Base-by-base conservation (phyloP, 2,797 vertebrate species). In the Arrhamphus sclerolepis region DNA sequence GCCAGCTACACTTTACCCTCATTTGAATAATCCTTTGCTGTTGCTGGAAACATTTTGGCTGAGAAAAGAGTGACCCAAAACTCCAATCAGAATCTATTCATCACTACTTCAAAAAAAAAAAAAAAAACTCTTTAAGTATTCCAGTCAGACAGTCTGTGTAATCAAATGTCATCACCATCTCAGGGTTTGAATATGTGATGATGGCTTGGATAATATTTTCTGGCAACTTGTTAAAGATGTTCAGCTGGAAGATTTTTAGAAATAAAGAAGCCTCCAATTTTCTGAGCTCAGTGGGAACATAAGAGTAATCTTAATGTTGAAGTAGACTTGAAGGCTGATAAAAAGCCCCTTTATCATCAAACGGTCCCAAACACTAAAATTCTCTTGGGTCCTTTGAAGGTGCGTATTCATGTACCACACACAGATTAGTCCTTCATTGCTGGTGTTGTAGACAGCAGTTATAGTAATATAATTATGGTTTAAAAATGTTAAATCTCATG, bases 41-140 rank as follows among this genome's bases (percentile, higher is more conserved):
- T 39, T 52, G 26, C 43, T 24, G 7, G 9, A n/a, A 50, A 64
- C 22, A 26, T 24, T 49, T 40, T 70, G 50, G 22, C 50, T 69
- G 10, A 44, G 31, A 26, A 46, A 10, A 7, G 49, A 70, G n/a
- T 68, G 66, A 62, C 56, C 18, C 22, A 62, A 68, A 66, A 31
- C 58, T 68, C 80, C 66, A 75, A 68, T 83, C 78, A 77, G 51
- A 42, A 54, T 52, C 56, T 61, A 39, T 78, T 70, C 48, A 29
- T 21, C 38, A 71, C 58, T 55, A 66, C n/a, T n/a, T n/a, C n/a
- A n/a, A n/a, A n/a, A n/a, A n/a, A n/a, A n/a, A n/a, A n/a, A n/a
- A n/a, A n/a, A n/a, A 13, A 14, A 73, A 14, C 48, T 56, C 42
- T 26, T 61, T 38, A 79, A 72, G 62, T 62, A 46, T 62, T 59